Evolutionary conservation across 2,888 invertebrate genomes (phyloP).

Genomic region (Baccha elongata): DNA sequence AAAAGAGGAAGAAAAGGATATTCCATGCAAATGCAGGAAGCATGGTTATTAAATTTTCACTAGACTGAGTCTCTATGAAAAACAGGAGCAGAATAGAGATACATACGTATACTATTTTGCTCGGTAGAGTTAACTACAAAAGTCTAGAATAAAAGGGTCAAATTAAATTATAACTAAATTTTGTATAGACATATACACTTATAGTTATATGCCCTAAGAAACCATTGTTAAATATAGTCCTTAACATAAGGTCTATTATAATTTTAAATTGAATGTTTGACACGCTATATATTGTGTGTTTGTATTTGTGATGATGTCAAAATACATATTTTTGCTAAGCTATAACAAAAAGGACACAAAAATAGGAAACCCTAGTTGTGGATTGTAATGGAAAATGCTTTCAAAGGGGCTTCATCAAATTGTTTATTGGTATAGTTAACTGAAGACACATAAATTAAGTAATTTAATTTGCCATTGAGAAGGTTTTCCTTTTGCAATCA

Average conservation of each 20-base stretch:
- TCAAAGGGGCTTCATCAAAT: conserved; percentile 27
- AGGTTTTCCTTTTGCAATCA: background rate
- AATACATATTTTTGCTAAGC: conserved; percentile 12
- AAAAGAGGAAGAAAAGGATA: background rate
- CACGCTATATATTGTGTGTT: conserved; percentile 21
- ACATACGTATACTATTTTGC: conserved; percentile 1
- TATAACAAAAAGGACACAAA: background rate
- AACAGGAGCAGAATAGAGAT: background rate
- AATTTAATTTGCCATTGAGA: conserved; percentile 46
- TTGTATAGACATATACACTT: background rate
- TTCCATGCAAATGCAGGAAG: conserved; percentile 3
- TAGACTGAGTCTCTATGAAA: conserved; percentile 6
- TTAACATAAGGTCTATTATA: conserved; percentile 28
- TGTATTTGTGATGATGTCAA: conserved; percentile 7
- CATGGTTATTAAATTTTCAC: conserved; percentile 57
- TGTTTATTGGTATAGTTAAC: conserved; percentile 52
- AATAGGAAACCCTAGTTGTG: conserved; percentile 24
- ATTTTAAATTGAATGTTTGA: conserved; percentile 61
- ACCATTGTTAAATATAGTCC: conserved; percentile 2
- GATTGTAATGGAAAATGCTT: conserved; percentile 37
- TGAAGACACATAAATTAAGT: conserved; percentile 57
- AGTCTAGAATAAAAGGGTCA: conserved; percentile 41
- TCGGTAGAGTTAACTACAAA: conserved; percentile 16
- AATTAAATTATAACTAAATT: conserved; percentile 53
- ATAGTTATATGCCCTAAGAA: background rate